Conservation (phyloP, 2,797 vertebrate genomes). For the Pangasius larnaudii region DNA sequence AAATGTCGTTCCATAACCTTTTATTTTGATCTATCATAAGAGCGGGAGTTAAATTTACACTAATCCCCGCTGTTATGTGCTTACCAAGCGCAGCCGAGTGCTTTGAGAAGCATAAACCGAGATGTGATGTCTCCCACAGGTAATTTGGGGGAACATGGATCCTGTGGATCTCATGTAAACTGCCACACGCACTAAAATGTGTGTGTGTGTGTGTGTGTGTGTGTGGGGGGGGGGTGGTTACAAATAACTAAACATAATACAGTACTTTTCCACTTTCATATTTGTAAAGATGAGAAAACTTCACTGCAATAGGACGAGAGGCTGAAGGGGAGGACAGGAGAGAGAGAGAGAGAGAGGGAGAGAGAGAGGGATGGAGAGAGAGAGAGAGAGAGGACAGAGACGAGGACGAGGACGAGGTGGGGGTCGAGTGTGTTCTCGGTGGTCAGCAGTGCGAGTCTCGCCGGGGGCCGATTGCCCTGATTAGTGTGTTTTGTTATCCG, state of each 20-base stretch:
- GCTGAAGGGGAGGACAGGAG: background rate
- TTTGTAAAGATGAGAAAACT: constrained; percentile 5
- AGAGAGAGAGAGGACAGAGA: constrained; percentile 14
- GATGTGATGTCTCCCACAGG: constrained; percentile 34
- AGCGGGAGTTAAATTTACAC: constrained; percentile 27
- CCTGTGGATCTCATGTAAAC: constrained; percentile 6
- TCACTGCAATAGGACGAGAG: background rate
- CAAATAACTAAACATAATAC: constrained; percentile 4
- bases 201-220: constrained; percentile 10
- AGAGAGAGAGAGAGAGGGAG: background rate
- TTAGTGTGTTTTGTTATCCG: constrained; percentile 50
- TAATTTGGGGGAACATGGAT: constrained; percentile 12
- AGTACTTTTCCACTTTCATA: background rate
- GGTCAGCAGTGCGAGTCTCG: constrained; percentile 42
- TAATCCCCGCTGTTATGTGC: constrained; percentile 40
- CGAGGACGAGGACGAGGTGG: background rate
- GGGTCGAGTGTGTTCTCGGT: background rate
- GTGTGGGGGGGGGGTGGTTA: background rate
- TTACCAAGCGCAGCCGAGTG: constrained; percentile 25
- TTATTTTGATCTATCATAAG: constrained; percentile 9
- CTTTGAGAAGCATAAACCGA: constrained; percentile 28
- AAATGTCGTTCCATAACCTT: background rate
- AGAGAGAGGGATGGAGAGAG: background rate
- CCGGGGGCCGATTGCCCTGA: constrained; percentile 42
- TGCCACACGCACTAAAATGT: constrained; percentile 11